phyloP scores from a whole-genome alignment of 2,797 vertebrate species.

The Cryptoprocta ferox region DNA sequence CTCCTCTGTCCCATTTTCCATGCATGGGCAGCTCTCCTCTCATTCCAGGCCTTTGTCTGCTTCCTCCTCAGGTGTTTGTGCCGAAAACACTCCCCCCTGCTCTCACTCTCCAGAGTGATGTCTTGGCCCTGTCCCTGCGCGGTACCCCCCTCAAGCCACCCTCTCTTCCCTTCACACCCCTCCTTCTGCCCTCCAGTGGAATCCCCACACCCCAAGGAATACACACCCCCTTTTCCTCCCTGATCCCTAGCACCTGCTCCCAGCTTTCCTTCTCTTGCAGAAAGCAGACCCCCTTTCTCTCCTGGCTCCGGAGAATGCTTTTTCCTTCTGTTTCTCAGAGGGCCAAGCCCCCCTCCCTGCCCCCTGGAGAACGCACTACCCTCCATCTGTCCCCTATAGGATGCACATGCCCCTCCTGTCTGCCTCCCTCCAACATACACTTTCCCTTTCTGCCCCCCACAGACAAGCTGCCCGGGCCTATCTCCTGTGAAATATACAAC shows the following conservation, averaged over 20 bases:
- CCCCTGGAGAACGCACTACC: constrained; percentile 62
- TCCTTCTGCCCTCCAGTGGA: constrained; percentile 38
- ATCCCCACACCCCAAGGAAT: constrained; percentile 46
- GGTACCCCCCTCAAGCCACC: background rate
- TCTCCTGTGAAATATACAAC: constrained; percentile 67
- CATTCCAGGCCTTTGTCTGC: constrained; percentile 78
- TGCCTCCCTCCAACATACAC: constrained; percentile 51
- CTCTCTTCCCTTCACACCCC: background rate
- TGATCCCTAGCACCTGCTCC: constrained; percentile 37
- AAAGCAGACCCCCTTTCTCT: constrained; percentile 2
- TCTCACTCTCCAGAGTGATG: constrained; percentile 30
- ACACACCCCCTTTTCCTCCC: constrained; percentile 74
- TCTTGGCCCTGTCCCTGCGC: background rate
- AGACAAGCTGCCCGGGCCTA: constrained; percentile 69
- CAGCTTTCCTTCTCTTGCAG: background rate
- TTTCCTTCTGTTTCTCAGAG: constrained; percentile 16
- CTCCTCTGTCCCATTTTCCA: constrained; percentile 80
- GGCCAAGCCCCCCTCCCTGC: constrained; percentile 37
- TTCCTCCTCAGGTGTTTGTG: constrained; percentile 78
- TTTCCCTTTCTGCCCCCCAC: constrained; percentile 64
- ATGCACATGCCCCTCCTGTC: constrained; percentile 54
- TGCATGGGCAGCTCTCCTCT: constrained; percentile 72
- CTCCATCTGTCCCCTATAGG: constrained; percentile 63
- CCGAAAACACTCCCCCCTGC: constrained; percentile 5
- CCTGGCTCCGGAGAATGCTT: constrained; percentile 10